Evolutionary conservation across 2,797 vertebrate species (phyloP), one percentile per base, ranked within the genome.

Genomic region (Muscicapa comitata): DNA sequence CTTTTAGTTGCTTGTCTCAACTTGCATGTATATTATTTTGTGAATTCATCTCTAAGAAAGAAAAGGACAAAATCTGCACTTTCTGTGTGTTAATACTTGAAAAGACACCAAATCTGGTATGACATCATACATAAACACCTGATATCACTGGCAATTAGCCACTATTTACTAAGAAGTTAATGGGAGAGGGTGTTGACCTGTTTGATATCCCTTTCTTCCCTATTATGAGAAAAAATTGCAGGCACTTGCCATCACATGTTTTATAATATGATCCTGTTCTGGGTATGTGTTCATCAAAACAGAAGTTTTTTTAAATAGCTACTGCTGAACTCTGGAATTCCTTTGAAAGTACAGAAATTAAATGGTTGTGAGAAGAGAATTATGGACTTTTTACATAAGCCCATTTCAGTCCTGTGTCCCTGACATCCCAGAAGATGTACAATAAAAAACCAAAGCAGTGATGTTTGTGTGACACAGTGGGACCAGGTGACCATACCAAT

Each of bases 211-310:
- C 8, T 70, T 78, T 81, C 13, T 75, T 83, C 14, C 16, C 17
- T 53, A 8, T 50, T n/a, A 26, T 8, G 7, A 78, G 62, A 68
- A 38, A 38, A 92, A 86, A 75, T 57, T 21, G 48, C 23, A 71
- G 33, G 35, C 9, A 18, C 14, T 76, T 26, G 4, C 4, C 20
- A 71, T 19, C 3, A 54, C 0, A 0, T 54, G 50, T 25, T 74
- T 45, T n/a, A 17, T 48, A 25, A 48, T 54, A 51, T 35, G 6
- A 82, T 17, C 2, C 31, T 89, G 9, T 51, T 93, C 28, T 51
- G 42, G n/a, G 17, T 28, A 20, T 8, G 28, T 50, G 25, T 42
- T 77, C 31, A 31, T 33, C 42, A 77, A 82, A 83, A 74, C 3
- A 16, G 7, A 42, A 6, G 67, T 61, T 24, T 68, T 86, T 71